Evolutionary conservation across 2,113 vertebrate species (phyloP), one percentile per base, ranked within the genome.

Genomic region (Chloroceryle aenea): DNA sequence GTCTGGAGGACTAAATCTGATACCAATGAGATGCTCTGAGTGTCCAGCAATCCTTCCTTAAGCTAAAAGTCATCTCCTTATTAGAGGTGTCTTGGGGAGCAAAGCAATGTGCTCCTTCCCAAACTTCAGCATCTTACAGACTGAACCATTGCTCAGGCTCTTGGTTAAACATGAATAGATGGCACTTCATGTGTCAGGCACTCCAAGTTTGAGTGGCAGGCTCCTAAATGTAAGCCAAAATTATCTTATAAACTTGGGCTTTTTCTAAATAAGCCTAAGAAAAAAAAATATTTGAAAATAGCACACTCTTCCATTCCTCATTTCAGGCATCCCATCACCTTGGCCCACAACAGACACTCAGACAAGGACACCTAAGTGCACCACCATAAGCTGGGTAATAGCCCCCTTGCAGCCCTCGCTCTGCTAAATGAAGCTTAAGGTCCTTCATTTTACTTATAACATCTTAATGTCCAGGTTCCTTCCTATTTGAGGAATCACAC

Each of bases 361-460:
- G 21, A 48, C 61, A 74, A 94, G 73, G 38, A 91, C 42, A 43
- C 10, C 69, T 3, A 56, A 0, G 0, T 12, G 40, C n/a, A 72
- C 56, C 15, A 55, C 1, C 22, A 42, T 25, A 27, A 74, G 18
- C 18, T 42, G 69, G 26, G 38, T 72, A 69, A 53, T 8, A 89
- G 66, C 10, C 25, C 7, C 29, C 14, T 14, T 40, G 14, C 53
- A 75, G 66, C 15, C 10, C 34, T 29, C 38, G 59, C 69, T 48
- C 58, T 75, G 67, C 43, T 87, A 73, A 91, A 91, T 34, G 30
- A 36, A 66, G 40, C 73, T 83, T 79, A 83, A 90, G 69, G 55
- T 40, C 53, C 69, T 77, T 83, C 53, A 77, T 90, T 92, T 90
- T 34, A 73, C 62, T 80, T 85, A 26, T 27, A 76, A 74, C 87